A percentile compares a stretch with the other conserved stretches of the same genome.
Evolutionary conservation across 2,113 vertebrate genomes (phyloP).

Genomic region (Aegithalos caudatus): DNA sequence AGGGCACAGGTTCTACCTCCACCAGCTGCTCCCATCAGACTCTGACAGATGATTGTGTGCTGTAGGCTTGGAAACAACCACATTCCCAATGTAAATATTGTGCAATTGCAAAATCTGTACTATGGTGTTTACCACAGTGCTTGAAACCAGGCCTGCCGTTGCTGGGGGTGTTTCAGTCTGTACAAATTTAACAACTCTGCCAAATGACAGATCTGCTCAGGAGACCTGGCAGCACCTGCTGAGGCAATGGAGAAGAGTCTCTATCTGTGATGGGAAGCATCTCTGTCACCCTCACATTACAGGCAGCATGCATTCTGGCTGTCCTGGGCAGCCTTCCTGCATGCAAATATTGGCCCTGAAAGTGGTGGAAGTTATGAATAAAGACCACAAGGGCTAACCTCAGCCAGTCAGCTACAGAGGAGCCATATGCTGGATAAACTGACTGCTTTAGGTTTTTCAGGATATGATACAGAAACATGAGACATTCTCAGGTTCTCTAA

Average conservation of each 20-base stretch:
- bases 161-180: not conserved
- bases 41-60: not conserved
- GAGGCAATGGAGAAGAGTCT: not conserved
- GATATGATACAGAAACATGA: not conserved
- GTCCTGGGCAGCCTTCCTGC: not conserved
- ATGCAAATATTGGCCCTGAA: not conserved
- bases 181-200: not conserved
- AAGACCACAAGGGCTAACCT: not conserved
- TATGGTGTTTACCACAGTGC: not conserved
- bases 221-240: not conserved
- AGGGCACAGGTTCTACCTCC: not conserved
- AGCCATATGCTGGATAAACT: not conserved
- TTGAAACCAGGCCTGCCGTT: accelerated
- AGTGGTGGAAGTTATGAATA: not conserved
- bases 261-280: not conserved
- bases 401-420: not conserved
- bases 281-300: not conserved
- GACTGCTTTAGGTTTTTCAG: not conserved
- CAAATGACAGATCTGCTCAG: not conserved
- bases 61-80: not conserved
- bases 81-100: not conserved
- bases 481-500: not conserved
- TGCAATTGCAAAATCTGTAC: not conserved
- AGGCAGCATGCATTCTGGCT: not conserved
- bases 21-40: not conserved